phyloP scores from a whole-genome alignment of 37 sponge, comb jelly and placozoan species.

The Beroe ovata region DNA sequence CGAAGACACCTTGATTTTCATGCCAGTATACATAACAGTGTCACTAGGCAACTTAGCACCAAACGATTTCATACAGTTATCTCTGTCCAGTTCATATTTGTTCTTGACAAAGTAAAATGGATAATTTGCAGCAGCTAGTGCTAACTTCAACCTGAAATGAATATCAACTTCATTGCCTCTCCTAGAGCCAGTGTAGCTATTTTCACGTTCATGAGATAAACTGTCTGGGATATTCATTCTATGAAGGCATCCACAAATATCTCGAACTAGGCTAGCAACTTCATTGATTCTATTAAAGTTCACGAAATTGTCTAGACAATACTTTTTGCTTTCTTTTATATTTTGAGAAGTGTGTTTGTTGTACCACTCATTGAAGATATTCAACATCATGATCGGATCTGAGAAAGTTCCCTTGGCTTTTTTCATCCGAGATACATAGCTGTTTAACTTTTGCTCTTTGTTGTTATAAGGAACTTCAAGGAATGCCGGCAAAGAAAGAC shows the following conservation, averaged over 20 bases:
- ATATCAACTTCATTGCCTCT: neutral
- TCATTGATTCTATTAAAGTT: constrained; percentile 29
- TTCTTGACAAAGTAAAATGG: constrained; percentile 12
- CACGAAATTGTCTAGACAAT: neutral
- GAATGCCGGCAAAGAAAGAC: constrained; percentile 42
- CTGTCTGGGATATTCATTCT: neutral
- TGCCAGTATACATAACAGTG: constrained; percentile 34
- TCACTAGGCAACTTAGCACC: neutral
- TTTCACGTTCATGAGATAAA: neutral
- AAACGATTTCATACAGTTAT: constrained; percentile 29
- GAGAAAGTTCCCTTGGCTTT: constrained; percentile 56
- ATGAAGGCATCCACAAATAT: neutral
- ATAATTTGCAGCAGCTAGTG: constrained; percentile 60
- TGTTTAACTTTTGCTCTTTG: constrained; percentile 4
- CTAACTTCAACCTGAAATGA: neutral
- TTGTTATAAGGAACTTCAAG: constrained; percentile 49
- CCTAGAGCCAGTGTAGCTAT: neutral
- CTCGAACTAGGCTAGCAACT: constrained; percentile 48
- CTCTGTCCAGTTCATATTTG: neutral
- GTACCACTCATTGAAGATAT: constrained; percentile 44
- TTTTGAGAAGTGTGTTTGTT: neutral
- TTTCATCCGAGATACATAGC: constrained; percentile 46
- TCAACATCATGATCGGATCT: constrained; percentile 50
- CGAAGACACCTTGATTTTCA: neutral
- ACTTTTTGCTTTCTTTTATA: neutral